Evolutionary conservation across 2,797 vertebrate genomes (phyloP).

Genomic region (Rhabdomys pumilio): DNA sequence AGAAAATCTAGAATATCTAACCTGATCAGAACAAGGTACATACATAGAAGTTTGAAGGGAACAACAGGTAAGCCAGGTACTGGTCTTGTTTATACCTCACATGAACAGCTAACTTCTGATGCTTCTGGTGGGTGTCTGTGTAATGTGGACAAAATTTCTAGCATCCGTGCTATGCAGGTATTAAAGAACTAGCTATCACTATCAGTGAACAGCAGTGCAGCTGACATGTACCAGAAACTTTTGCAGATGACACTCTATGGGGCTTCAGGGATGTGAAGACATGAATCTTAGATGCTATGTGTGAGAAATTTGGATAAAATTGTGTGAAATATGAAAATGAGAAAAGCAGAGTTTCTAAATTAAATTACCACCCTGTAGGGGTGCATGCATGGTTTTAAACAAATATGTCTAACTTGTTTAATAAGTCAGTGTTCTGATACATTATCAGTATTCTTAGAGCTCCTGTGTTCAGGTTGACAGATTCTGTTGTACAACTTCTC

Average conservation of each 20-base stretch:
- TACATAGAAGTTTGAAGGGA: background rate
- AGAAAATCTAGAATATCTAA: background rate
- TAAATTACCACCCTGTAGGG: constrained; percentile 11
- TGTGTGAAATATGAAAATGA: constrained; percentile 13
- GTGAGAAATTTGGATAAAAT: background rate
- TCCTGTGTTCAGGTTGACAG: background rate
- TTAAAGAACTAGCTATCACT: background rate
- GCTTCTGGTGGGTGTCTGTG: background rate
- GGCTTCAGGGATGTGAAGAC: background rate
- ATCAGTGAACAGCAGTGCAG: background rate
- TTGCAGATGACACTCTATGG: background rate
- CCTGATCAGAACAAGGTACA: background rate
- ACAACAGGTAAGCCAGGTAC: background rate
- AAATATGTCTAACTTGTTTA: constrained; percentile 4
- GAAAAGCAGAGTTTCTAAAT: constrained; percentile 50
- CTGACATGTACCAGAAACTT: background rate
- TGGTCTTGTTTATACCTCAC: background rate
- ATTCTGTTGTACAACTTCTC: background rate
- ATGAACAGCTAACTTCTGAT: background rate
- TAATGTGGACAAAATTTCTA: background rate
- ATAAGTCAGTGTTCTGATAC: constrained; percentile 47
- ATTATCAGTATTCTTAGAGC: constrained; percentile 34
- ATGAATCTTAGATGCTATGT: background rate
- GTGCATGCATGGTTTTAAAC: constrained; percentile 37
- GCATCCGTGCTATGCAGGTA: background rate